phyloP scores from a whole-genome alignment of 2,113 vertebrate species.

The Stigmatopora argus region DNA sequence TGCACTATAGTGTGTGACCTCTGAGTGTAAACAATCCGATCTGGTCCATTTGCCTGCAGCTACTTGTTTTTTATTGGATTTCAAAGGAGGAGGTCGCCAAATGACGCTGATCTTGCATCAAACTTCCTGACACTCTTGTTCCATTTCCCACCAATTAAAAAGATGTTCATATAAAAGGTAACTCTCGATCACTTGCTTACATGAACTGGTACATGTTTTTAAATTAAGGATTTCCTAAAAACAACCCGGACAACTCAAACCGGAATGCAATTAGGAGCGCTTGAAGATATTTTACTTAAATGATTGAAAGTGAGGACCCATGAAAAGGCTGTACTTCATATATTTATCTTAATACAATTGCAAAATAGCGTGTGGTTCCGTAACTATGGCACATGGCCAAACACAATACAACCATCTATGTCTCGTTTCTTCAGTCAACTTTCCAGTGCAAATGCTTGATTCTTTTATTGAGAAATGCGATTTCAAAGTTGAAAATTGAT shows the following conservation, averaged over 20 bases:
- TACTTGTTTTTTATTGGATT: slow-evolving; percentile 12
- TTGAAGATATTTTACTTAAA: neutral
- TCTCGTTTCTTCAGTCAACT: too few relatives aligned
- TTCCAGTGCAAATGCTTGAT: too few relatives aligned
- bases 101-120: slow-evolving; percentile 16
- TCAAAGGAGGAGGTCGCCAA: slow-evolving; percentile 10
- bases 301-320: neutral
- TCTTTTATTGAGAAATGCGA: too few relatives aligned
- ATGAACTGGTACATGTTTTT: neutral
- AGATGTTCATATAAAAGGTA: neutral
- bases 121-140: neutral
- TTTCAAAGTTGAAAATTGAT: too few relatives aligned
- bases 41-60: slow-evolving; percentile 12
- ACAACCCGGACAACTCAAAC: neutral
- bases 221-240: neutral
- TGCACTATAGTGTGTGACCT: slow-evolving; percentile 6
- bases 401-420: neutral
- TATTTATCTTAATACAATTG: too few relatives aligned
- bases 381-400: neutral
- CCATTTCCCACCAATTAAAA: slow-evolving; percentile 4
- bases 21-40: slow-evolving; percentile 22
- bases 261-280: neutral
- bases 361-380: neutral
- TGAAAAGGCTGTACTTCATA: neutral
- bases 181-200: neutral